A percentile compares a stretch with the other conserved stretches of the same genome.
phyloP scores from a whole-genome alignment of 2,888 invertebrate genomes.

The Eristalis arbustorum region DNA sequence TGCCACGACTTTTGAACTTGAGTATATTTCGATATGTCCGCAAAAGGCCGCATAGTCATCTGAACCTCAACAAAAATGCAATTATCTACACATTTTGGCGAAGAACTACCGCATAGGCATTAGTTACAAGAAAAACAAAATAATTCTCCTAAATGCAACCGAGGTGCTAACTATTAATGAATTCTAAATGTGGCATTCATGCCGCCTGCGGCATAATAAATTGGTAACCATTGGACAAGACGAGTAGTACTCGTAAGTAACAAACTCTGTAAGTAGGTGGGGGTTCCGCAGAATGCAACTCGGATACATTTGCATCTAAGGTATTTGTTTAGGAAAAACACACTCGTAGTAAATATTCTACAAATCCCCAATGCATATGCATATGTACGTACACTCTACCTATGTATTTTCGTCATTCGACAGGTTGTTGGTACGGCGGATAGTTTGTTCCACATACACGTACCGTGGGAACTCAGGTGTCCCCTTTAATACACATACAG shows the following conservation, averaged over 20 bases:
- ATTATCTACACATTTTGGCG: neutral
- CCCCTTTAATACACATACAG: conserved; percentile 54
- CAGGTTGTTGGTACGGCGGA: conserved; percentile 59
- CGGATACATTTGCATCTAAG: conserved; percentile 64
- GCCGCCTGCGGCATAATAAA: conserved; percentile 58
- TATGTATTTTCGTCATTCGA: conserved; percentile 58
- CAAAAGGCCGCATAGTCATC: neutral
- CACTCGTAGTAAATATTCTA: conserved; percentile 23
- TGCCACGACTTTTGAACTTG: neutral
- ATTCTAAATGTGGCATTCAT: conserved; percentile 59
- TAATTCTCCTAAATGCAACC: conserved; percentile 21
- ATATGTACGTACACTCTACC: neutral
- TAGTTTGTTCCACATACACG: conserved; percentile 60
- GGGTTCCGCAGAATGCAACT: conserved; percentile 64
- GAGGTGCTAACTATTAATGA: conserved; percentile 60
- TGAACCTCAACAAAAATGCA: neutral
- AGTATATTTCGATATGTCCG: neutral
- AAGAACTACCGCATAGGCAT: neutral
- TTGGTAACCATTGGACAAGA: conserved; percentile 63
- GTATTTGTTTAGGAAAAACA: conserved; percentile 58
- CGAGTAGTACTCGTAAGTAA: conserved; percentile 34
- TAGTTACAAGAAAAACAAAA: neutral
- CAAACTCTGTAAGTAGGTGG: conserved; percentile 29
- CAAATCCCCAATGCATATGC: neutral
- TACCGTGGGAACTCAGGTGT: conserved; percentile 69